These are phyloP conservation scores for Hippocampus zosterae DNA, from an alignment of 2,113 vertebrate genomes.

Conservation along the genomic window DNA sequence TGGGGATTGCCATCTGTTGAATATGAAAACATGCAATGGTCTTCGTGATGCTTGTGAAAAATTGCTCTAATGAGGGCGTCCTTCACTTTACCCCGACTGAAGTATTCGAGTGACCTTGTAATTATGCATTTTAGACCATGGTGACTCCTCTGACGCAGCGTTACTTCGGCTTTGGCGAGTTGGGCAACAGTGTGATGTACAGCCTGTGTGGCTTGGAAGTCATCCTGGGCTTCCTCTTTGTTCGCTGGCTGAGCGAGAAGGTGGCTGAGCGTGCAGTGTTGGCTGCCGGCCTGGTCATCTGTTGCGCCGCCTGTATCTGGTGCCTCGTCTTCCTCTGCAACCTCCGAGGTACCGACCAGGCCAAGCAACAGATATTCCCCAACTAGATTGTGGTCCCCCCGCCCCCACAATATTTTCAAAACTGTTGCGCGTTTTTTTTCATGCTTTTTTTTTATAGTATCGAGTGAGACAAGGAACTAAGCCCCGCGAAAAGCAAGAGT, in stretches of 20 bases:
- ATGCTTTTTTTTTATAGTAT: too few relatives aligned
- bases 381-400: background rate
- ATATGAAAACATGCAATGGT: conserved; percentile 26
- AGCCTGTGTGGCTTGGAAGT: conserved; percentile 81
- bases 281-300: conserved; percentile 73
- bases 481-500: too few relatives aligned
- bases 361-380: conserved; percentile 4
- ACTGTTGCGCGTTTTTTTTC: too few relatives aligned
- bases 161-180: conserved; percentile 76
- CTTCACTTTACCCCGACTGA: background rate
- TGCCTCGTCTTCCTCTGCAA: conserved; percentile 77
- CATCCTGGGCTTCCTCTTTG: conserved; percentile 78
- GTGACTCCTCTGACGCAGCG: conserved; percentile 80
- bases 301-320: conserved; percentile 78
- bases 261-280: conserved; percentile 74
- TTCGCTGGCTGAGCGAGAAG: conserved; percentile 75
- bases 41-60: conserved; percentile 4
- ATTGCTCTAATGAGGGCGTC: conserved; percentile 11
- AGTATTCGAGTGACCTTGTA: conserved; percentile 15
- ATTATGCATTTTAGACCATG: conserved; percentile 71
- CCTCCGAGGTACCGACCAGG: conserved; percentile 69
- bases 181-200: conserved; percentile 84
- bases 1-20: conserved; percentile 16
- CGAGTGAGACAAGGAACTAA: too few relatives aligned
- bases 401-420: too few relatives aligned